Base-by-base conservation (phyloP, 2,888 invertebrate genomes). In the Pinctada fucata region DNA sequence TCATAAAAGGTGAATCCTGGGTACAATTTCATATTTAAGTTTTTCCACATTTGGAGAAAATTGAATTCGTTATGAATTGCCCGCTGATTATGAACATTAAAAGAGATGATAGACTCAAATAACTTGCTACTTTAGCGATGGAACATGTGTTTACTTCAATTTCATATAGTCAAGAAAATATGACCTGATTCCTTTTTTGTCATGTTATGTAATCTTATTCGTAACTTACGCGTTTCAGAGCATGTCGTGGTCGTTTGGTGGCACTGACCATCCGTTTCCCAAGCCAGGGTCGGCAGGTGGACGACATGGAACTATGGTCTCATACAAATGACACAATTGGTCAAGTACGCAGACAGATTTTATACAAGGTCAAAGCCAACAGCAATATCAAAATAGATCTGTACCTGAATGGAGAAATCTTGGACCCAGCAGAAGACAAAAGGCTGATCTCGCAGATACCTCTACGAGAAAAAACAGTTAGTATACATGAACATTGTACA, bases 321-420 rank as follows among this genome's bases (percentile, higher is more conserved):
- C 99, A 99, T 93, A 96, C 96, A 80, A 98, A 99, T 92, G 98
- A 99, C 92, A 98, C 98, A 2, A 94, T 99, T 86, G 96, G 96
- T 75, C 95, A 97, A 58, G 94, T 98, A 82, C 95, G 97, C 84
- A 94, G 97, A 79, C 93, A 93, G 83, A 92, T 93, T 80, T 84
- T 92, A 73, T 88, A 88, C 73, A 82, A 96, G 78, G 91, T 94
- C 70, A 94, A 94, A 89, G 93, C 93, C 45, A 95, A 94, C 71
- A 94, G 95, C 74, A 93, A 96, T 92, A 95, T 97, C 82, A 98
- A 98, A 93, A 94, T 97, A 87, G 98, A 99, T 92, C 94, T 99
- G 85, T 97, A 96, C 92, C 94, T 96, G 79, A 97, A 97, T 91
- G 97, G 97, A 3, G 98, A 98, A 91, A 94, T 96, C 49, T 94